Base-by-base conservation (phyloP, 2,888 invertebrate species). In the Agonum fuliginosum region DNA sequence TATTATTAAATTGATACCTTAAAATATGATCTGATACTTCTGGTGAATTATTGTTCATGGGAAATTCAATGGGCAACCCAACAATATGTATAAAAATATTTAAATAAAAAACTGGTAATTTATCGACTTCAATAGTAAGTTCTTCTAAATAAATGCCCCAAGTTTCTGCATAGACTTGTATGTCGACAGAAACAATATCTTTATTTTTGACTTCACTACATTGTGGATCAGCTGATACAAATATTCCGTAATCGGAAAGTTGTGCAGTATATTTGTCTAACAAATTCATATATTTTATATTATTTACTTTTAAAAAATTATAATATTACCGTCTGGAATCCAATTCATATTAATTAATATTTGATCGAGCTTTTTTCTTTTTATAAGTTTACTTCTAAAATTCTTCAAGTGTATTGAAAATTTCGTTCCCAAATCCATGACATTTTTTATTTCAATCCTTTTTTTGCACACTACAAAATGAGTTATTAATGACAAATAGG, bases 61-160 rank as follows among this genome's bases (percentile, higher is more conserved):
- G 87, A 80, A 87, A 85, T 71, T 83, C 83, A 27, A 88, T 78
- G 0, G 88, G 88, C 8, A 81, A 79, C 14, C 86, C 86, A 34
- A 84, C 80, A 3, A 87, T 84, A 80, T 87, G 85, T 2, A 87
- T 81, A 8, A 86, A 79, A 22, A 87, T 48, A 46, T 83, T 84
- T 79, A 88, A 84, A 54, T 80, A 81, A 79, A 86, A 87, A 0
- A 83, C 81, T 0, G 84, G 82, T 10, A 87, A 81, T 62, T 87
- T 84, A 46, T 82, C 81, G 6, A 88, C 83, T 75, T 86, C 84
- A 14, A 88, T 82, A 1, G 82, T 79, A 14, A 88, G 81, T 83
- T 87, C 86, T 78, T 88, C 88, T 0, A 83, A 79, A 78, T 88
- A 88, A 37, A 83, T 81, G 10, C 88, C 88, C 87, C 87, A 88